Evolutionary conservation across 2,797 vertebrate species (phyloP).

Genomic region (Sebastes steindachneri): DNA sequence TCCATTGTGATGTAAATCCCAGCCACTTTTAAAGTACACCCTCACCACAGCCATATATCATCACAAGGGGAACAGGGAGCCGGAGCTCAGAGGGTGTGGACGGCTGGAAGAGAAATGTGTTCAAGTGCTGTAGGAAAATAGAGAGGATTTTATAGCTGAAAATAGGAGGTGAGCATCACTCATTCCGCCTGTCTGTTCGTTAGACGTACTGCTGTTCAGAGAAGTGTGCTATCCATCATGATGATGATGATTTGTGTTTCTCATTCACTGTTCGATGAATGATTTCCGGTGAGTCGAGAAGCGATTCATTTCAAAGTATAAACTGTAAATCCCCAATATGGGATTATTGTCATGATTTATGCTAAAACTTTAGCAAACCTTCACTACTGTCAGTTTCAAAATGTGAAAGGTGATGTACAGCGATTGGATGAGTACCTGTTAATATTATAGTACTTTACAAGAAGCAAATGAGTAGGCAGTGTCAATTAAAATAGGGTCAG

Average conservation of each 20-base stretch:
- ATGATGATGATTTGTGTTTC: conserved; percentile 30
- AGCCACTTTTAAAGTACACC: conserved; percentile 28
- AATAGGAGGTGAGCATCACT: conserved; percentile 25
- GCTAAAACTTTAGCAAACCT: not conserved
- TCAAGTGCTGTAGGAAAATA: conserved; percentile 20
- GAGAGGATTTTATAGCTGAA: conserved; percentile 24
- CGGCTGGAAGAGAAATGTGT: conserved; percentile 22
- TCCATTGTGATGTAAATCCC: conserved; percentile 56
- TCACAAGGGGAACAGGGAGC: not conserved
- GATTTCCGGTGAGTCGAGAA: not conserved
- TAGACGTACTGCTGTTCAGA: not conserved
- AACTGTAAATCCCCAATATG: not conserved
- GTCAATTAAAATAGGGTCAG: not conserved
- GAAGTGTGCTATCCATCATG: conserved; percentile 39
- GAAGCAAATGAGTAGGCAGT: not conserved
- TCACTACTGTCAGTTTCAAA: not conserved
- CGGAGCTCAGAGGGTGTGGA: not conserved
- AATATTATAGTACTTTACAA: not conserved
- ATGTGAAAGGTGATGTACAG: not conserved
- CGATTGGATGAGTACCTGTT: too few relatives aligned
- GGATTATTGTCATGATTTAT: not conserved
- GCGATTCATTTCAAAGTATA: not conserved
- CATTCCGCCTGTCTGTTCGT: conserved; percentile 26
- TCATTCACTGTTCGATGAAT: conserved; percentile 11
- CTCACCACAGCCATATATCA: conserved; percentile 19